A percentile compares a stretch with the other conserved stretches of the same genome.
phyloP scores from a whole-genome alignment of 1,140 invertebrate species.

The roundworm (Caenorhabditis elegans) region WBcel235 BX284606.5:8893501-8894000 shows the following conservation, averaged over 20 bases:
- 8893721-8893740: too few relatives aligned
- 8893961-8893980: background rate
- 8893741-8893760: background rate
- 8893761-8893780: background rate
- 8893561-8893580: background rate
- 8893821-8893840: too few relatives aligned
- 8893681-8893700: too few relatives aligned
- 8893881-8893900: too few relatives aligned
- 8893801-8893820: too few relatives aligned
- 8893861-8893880: too few relatives aligned
- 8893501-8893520: background rate
- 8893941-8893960: background rate
- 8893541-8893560: background rate
- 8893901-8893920: too few relatives aligned
- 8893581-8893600: background rate
- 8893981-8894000: background rate
- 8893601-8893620: conserved; percentile 24
- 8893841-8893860: too few relatives aligned
- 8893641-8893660: background rate
- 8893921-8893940: background rate
- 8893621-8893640: too few relatives aligned
- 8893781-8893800: too few relatives aligned
- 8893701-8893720: too few relatives aligned
- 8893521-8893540: background rate
- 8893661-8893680: background rate